Evolutionary conservation across 2,888 invertebrate species (phyloP), one percentile per base, ranked within the genome.

Genomic region (Smittia aterrima): DNA sequence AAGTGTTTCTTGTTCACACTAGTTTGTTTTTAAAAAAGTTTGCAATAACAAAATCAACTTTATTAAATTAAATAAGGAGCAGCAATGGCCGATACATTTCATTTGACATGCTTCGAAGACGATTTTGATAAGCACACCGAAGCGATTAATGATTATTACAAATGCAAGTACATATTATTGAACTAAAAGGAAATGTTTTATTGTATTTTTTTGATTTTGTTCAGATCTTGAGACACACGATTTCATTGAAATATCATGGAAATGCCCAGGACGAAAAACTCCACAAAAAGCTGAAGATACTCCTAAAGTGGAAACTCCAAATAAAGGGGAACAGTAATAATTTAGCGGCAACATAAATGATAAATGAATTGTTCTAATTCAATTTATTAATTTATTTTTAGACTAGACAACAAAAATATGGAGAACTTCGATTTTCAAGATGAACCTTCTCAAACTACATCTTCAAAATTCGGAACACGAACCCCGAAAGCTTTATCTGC

Each of bases 381-480:
- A 47, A 47, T 2, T 47, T n/a, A 47, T n/a, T 13, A 47, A 47
- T 47, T 13, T 47, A n/a, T 47, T 47, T 47, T 47, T n/a, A 47
- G 47, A 16, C 47, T 6, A 47, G 3, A 47, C 47, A 20, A 4
- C 18, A 58, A 18, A 22, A 71, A 54, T 13, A 54, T 71, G 70
- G 70, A 71, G n/a, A n/a, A n/a, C n/a, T 71, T 71, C 53, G 70
- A 71, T 32, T 71, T 71, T 32, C 27, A 71, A 22, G 70, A 71
- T 18, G 70, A 71, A 4, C 58, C 22, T 22, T 47, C 53, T 11
- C 24, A 40, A 9, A 25, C 24, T 32, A 25, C 27, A 9, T 22
- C 32, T 16, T 16, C 18, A 9, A 67, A 67, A 13, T 58, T 58
- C 22, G 58, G 58, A 20, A 68, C 41, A 13, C 58, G 67, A 67